Conservation (phyloP, 1,140 invertebrate genomes). For the Leptinotarsa texana region DNA sequence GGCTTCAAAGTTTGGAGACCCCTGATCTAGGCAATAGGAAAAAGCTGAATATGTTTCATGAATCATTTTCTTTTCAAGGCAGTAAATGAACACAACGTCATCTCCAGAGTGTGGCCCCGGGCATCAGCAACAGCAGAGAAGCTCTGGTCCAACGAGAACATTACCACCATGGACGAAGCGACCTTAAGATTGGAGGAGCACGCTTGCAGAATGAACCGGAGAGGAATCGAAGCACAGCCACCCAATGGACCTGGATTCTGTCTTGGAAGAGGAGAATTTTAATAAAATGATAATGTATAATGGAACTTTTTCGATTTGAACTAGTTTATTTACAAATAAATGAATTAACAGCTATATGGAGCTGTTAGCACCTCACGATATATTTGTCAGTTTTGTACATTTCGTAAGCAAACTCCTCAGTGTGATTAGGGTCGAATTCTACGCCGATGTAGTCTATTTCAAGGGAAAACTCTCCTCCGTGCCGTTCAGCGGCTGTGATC, state of each 20-base stretch:
- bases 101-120: slow-evolving; percentile 74
- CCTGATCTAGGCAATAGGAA: no score
- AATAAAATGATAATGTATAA: not conserved
- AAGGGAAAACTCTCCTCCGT: slow-evolving; percentile 81
- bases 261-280: slow-evolving; percentile 25
- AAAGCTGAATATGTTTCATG: no score
- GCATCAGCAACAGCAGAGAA: slow-evolving; percentile 83
- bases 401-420: slow-evolving; percentile 90
- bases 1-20: no score
- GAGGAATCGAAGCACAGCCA: slow-evolving; percentile 74
- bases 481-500: slow-evolving; percentile 78
- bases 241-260: slow-evolving; percentile 71
- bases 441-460: slow-evolving; percentile 94
- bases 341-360: not conserved
- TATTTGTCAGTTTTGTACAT: slow-evolving; percentile 73
- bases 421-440: slow-evolving; percentile 73
- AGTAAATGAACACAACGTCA: slow-evolving; percentile 69
- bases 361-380: slow-evolving; percentile 56
- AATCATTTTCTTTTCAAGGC: slow-evolving; percentile 48
- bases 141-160: slow-evolving; percentile 69
- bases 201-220: slow-evolving; percentile 78
- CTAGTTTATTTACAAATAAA: slow-evolving; percentile 5
- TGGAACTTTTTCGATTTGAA: not conserved
- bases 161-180: slow-evolving; percentile 9
- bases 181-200: slow-evolving; percentile 77